Conservation (phyloP, 2,113 vertebrate species). For the Barnardius zonarius region DNA sequence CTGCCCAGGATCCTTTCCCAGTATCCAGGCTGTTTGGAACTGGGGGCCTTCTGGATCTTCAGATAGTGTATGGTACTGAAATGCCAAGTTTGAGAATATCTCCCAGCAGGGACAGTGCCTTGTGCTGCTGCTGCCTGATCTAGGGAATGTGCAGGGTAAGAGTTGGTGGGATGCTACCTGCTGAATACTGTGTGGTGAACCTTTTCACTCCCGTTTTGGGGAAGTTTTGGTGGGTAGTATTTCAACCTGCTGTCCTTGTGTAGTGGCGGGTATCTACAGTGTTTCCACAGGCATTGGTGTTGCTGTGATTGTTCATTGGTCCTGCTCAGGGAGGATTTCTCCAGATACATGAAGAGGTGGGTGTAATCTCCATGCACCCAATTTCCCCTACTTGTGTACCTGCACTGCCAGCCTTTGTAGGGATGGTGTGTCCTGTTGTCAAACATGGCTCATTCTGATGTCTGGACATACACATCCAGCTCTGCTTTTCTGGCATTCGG, state of each 20-base stretch:
- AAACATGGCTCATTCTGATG: background rate
- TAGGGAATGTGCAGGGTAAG: background rate
- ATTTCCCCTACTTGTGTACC: background rate
- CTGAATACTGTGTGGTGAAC: background rate
- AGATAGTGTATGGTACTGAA: background rate
- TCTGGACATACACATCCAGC: background rate
- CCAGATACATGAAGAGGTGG: background rate
- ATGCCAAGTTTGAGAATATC: too few species aligned
- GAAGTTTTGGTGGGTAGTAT: too few species aligned
- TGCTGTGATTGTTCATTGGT: background rate
- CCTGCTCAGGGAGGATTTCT: background rate
- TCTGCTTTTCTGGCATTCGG: background rate
- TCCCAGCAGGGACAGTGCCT: background rate
- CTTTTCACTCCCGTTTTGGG: background rate
- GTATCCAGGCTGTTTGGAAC: background rate
- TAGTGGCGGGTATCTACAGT: accelerated
- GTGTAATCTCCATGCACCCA: background rate
- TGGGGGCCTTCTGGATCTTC: background rate
- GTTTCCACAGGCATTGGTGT: background rate
- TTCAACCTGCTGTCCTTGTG: background rate
- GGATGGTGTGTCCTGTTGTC: background rate
- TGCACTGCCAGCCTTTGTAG: background rate
- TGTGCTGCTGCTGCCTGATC: background rate
- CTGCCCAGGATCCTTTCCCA: background rate
- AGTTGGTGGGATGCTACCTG: background rate